A percentile compares a stretch with the other conserved stretches of the same genome.
Conservation (phyloP, 2,113 vertebrate species). For the Phrynosoma platyrhinos region DNA sequence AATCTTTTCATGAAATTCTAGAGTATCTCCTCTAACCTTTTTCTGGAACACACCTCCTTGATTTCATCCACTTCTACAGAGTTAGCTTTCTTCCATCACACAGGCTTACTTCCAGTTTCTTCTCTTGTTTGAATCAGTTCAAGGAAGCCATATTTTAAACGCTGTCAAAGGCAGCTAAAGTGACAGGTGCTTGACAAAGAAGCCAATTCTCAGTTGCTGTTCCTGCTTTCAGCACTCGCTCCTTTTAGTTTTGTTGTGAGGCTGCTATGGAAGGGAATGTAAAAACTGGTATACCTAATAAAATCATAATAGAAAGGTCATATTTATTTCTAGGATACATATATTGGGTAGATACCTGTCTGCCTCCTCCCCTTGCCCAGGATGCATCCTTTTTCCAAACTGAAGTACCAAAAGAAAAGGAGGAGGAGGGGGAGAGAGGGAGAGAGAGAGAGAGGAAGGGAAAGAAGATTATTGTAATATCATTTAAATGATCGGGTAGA, state of each 20-base stretch:
- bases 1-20: neutral
- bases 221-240: neutral
- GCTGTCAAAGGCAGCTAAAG: neutral
- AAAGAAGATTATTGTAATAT: neutral
- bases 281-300: neutral
- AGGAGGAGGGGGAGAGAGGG: no score
- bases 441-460: no score
- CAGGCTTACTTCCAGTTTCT: slow-evolving; percentile 7
- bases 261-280: neutral
- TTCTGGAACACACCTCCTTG: neutral
- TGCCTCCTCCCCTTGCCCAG: neutral
- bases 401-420: neutral
- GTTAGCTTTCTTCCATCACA: neutral
- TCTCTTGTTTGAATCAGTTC: neutral
- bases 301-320: neutral
- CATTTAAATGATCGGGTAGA: neutral
- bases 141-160: slow-evolving; percentile 19
- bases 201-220: neutral
- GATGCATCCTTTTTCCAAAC: no score
- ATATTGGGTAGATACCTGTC: neutral
- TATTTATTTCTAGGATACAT: neutral
- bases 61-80: neutral
- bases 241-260: neutral
- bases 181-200: neutral
- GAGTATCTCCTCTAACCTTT: neutral